Evolutionary conservation across 2,113 vertebrate species (phyloP).

Genomic region (Leptobrachium leishanense): DNA sequence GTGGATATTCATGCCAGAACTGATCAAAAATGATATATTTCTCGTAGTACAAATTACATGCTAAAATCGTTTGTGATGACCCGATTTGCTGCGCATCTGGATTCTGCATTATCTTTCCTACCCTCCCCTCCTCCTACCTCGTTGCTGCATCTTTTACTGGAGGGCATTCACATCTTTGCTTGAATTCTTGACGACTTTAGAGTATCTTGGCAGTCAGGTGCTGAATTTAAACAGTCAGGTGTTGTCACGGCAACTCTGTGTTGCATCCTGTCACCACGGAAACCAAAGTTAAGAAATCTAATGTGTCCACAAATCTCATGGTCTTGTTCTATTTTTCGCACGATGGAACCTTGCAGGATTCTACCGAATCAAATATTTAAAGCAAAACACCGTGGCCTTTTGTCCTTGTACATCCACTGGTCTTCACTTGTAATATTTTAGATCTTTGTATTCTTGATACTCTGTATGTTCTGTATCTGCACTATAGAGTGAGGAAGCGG

Average conservation of each 20-base stretch:
- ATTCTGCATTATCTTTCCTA: neutral
- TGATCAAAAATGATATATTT: neutral
- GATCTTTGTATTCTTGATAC: too few species aligned
- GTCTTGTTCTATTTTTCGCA: neutral
- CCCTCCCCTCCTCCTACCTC: neutral
- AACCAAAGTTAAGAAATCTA: conserved; percentile 76
- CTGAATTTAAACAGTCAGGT: conserved; percentile 74
- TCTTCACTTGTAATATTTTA: too few species aligned
- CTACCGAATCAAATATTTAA: neutral
- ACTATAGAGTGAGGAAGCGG: too few species aligned
- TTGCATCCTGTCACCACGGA: conserved; percentile 74
- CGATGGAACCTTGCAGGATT: neutral
- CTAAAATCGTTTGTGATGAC: neutral
- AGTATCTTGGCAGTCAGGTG: conserved; percentile 65
- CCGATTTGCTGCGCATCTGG: neutral
- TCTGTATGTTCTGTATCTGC: too few species aligned
- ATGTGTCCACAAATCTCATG: conserved; percentile 52
- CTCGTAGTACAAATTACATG: conserved; percentile 3
- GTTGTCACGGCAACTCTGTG: conserved; percentile 75
- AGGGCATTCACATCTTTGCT: conserved; percentile 43
- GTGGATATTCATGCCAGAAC: neutral
- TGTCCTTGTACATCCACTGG: too few species aligned
- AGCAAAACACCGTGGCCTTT: neutral
- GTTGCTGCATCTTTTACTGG: conserved; percentile 30
- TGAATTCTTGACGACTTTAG: conserved; percentile 37